These are phyloP conservation scores for Cephus pulcher DNA, from an alignment of 2,888 invertebrate genomes.

Conservation along the genomic window DNA sequence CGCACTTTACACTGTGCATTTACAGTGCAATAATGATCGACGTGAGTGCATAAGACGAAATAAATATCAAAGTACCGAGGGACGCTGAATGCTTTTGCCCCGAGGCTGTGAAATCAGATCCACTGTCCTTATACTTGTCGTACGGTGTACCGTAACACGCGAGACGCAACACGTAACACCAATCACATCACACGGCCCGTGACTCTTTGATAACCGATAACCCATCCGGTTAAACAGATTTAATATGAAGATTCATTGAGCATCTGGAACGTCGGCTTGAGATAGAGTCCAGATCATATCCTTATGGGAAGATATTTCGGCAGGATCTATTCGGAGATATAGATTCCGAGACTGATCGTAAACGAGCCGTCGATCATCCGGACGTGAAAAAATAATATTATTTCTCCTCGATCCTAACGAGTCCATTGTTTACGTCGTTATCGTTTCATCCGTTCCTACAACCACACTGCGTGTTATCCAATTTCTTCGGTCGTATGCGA, in stretches of 20 bases:
- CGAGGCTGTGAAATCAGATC: conserved; percentile 22
- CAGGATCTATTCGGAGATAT: background rate
- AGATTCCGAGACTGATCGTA: background rate
- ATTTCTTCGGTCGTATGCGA: background rate
- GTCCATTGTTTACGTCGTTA: background rate
- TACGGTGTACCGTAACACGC: conserved; percentile 12
- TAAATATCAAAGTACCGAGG: background rate
- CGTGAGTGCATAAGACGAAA: background rate
- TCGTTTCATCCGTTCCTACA: background rate
- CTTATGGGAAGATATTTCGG: background rate
- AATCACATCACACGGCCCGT: conserved; percentile 7
- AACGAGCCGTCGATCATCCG: background rate
- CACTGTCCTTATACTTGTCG: conserved; percentile 15
- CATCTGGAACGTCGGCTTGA: background rate
- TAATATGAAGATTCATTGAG: conserved; percentile 7
- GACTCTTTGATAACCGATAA: conserved; percentile 1
- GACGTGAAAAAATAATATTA: background rate
- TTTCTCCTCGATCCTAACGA: background rate
- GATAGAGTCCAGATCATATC: background rate
- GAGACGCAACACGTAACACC: conserved; percentile 12
- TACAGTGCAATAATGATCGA: background rate
- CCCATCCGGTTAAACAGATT: background rate
- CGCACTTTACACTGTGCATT: background rate
- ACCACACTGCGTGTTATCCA: background rate
- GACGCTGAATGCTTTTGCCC: conserved; percentile 3